Base-by-base conservation (phyloP, 2,113 vertebrate species). In the Tympanuchus pallidicinctus region DNA sequence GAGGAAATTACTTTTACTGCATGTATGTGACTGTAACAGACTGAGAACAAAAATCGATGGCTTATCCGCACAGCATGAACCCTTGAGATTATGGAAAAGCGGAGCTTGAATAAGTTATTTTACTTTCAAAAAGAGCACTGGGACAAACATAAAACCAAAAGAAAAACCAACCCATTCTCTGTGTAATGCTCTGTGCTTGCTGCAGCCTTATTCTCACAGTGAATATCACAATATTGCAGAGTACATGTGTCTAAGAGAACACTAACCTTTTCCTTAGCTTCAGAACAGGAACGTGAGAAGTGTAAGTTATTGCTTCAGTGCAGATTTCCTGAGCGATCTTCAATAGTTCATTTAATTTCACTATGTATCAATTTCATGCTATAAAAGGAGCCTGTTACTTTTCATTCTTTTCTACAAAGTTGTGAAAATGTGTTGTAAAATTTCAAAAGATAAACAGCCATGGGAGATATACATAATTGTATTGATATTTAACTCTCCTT, bases 1-100 rank as follows among this genome's bases (percentile, higher is more conserved):
- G 4, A 94, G 94, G 90, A 95, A 96, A 97, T 97, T 90, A 94
- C 80, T 94, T 96, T 92, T 95, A 96, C 92, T 94, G 86, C 92
- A 73, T 72, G 57, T 95, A 81, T 97, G 93, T 94, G 94, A 79
- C 88, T 88, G 65, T 88, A 95, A 93, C 95, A 93, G 80, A 82
- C 86, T 82, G 88, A 96, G 92, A 95, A 87, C 80, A 95, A 95
- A 97, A 97, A 96, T 96, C 93, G 1, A 95, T 96, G 90, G 45
- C 83, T 91, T 86, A 86, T 86, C 94, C 8, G 15, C 64, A 84
- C 88, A 90, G 61, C 25, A 54, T 88, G 92, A 64, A 93, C 95
- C 92, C 91, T 56, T 63, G 96, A 97, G 96, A 94, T 83, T 95
- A 95, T 76, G 80, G 92, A 92, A 94, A 95, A 94, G 63, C 86